Evolutionary conservation across 2,113 vertebrate genomes (phyloP).

Genomic region (Protobothrops mucrosquamatus): DNA sequence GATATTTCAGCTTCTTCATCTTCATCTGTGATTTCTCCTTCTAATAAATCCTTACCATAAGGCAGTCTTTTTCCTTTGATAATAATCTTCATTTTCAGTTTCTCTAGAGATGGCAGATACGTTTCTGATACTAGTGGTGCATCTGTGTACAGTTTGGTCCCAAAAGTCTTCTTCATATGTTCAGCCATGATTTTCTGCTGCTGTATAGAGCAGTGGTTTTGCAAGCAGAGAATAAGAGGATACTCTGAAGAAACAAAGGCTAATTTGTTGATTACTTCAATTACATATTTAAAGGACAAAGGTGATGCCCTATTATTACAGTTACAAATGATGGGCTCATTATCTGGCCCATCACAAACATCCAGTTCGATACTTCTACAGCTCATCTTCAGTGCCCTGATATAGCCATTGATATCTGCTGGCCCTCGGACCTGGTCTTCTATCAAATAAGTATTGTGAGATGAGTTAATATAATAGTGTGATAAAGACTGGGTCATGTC

Average conservation of each 20-base stretch:
- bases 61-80: slow-evolving; percentile 91
- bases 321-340: slow-evolving; percentile 90
- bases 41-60: slow-evolving; percentile 73
- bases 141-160: slow-evolving; percentile 81
- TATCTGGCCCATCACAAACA: slow-evolving; percentile 88
- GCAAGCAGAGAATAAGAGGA: slow-evolving; percentile 90
- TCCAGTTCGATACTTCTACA: slow-evolving; percentile 94
- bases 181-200: slow-evolving; percentile 89
- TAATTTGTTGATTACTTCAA: slow-evolving; percentile 91
- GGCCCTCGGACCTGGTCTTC: slow-evolving; percentile 91
- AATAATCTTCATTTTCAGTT: slow-evolving; percentile 86
- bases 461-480: slow-evolving; percentile 95
- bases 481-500: slow-evolving; percentile 95
- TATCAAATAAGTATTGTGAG: slow-evolving; percentile 92
- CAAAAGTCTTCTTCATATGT: slow-evolving; percentile 87
- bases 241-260: slow-evolving; percentile 91
- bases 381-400: slow-evolving; percentile 86
- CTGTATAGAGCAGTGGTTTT: slow-evolving; percentile 84
- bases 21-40: slow-evolving; percentile 94
- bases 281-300: slow-evolving; percentile 80
- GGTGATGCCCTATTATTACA: slow-evolving; percentile 78
- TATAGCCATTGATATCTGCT: slow-evolving; percentile 88
- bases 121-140: slow-evolving; percentile 73
- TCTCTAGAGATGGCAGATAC: slow-evolving; percentile 88
- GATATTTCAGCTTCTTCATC: slow-evolving; percentile 92